These are phyloP conservation scores for Aphelinus certus DNA, from an alignment of 1,140 invertebrate genomes.

Conservation along the genomic window DNA sequence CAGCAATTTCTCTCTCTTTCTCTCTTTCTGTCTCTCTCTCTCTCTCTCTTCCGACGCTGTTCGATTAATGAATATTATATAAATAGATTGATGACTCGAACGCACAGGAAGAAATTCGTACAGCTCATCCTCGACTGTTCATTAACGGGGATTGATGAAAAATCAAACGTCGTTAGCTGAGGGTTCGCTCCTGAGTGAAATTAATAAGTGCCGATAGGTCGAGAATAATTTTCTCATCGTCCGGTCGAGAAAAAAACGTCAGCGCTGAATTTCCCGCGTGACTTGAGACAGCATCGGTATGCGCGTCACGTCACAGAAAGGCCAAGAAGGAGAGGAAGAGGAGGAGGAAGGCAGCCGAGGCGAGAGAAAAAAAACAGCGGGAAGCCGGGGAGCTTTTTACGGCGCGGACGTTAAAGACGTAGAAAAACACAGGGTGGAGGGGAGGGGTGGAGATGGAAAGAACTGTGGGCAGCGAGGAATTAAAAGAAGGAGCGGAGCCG, in stretches of 20 bases:
- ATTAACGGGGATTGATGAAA: too few relatives aligned
- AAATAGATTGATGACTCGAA: neutral
- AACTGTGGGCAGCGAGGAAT: neutral
- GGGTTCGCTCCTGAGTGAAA: too few relatives aligned
- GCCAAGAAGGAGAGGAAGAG: neutral
- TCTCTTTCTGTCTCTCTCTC: too few relatives aligned
- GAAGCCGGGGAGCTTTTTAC: constrained; percentile 13
- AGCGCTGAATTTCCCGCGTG: neutral
- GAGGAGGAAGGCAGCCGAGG: too few relatives aligned
- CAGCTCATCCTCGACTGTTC: too few relatives aligned
- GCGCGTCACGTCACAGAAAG: constrained; percentile 19
- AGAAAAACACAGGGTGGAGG: constrained; percentile 6
- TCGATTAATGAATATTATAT: neutral
- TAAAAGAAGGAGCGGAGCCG: constrained; percentile 2
- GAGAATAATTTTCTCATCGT: neutral
- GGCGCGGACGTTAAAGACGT: constrained; percentile 18
- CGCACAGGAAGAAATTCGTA: too few relatives aligned
- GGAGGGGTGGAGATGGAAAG: neutral
- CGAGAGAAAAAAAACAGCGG: neutral
- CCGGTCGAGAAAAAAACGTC: neutral
- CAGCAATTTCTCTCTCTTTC: neutral
- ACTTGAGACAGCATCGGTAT: neutral
- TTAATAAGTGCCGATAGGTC: too few relatives aligned
- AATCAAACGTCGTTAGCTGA: too few relatives aligned
- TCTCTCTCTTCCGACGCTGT: too few relatives aligned